Base-by-base conservation (phyloP, 2,113 vertebrate species). In the Hippocampus mohnikei region DNA sequence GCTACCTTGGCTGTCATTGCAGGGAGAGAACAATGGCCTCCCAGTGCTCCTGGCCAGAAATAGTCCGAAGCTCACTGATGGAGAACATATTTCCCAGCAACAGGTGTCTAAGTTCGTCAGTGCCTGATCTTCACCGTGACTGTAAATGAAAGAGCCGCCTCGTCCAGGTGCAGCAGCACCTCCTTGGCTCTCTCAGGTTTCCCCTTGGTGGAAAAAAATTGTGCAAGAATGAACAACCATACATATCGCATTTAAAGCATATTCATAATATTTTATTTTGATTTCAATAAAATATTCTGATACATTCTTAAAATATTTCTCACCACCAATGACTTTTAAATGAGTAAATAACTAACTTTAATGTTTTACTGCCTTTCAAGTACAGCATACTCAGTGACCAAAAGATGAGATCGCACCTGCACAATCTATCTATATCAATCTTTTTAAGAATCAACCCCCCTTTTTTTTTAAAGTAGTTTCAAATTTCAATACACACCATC, bases 71-170 rank as follows among this genome's bases (percentile, higher is more conserved):
- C 83, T 90, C 88, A 89, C 83, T 91, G 92, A 92, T 90, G 91
- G 91, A 90, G 91, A 91, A 92, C 91, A 91, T 92, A 92, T 91
- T 91, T 82, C 77, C 83, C 89, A 92, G 91, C 91, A 91, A 87
- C 88, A 92, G 91, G 91, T 93, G 91, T 90, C 89, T 90, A 90
- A 90, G 87, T 88, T 85, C 87, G 89, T 92, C 90, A 89, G 82
- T 85, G 86, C 85, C 88, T 88, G 87, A 84, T 91, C 86, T 82
- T 89, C 90, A 87, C 80, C 87, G 84, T 81, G 87, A 82, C 89
- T 88, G 83, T 88, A 91, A 85, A 86, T 85, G 83, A 92, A 91
- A 91, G 91, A 81, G 67, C 69, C 71, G 73, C 88, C 82, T 88
- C 80, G 88, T 81, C 89, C 92, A 93, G 91, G 89, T 90, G 85